Percentiles rank a stretch among this genome's conserved stretches.
These are phyloP conservation scores for Dasypolia templi DNA, from an alignment of 2,888 invertebrate genomes.

Conservation along the genomic window DNA sequence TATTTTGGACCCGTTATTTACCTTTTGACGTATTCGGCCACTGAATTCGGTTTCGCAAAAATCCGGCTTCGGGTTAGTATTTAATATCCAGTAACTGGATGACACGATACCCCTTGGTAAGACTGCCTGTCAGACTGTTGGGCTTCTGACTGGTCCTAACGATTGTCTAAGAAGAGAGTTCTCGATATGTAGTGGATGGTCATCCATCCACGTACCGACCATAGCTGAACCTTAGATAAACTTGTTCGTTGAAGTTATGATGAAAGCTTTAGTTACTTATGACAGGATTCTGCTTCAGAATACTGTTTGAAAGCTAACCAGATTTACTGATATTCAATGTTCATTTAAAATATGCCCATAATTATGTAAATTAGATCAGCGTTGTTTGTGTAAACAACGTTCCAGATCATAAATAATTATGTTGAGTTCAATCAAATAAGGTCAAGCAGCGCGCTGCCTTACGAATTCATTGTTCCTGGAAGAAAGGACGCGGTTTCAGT, in stretches of 20 bases:
- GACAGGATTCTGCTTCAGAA: background rate
- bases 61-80: background rate
- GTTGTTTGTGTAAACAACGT: conserved; percentile 19
- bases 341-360: background rate
- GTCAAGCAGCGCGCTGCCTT: conserved; percentile 8
- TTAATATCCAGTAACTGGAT: too few relatives aligned
- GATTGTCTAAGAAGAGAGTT: too few relatives aligned
- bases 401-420: conserved; percentile 11
- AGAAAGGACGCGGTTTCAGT: conserved; percentile 1
- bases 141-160: too few relatives aligned
- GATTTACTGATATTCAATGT: background rate
- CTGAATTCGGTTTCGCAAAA: background rate
- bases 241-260: background rate
- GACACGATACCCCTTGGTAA: too few relatives aligned
- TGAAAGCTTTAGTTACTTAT: background rate
- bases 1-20: background rate
- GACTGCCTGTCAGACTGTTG: too few relatives aligned
- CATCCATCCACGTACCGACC: too few relatives aligned
- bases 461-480: conserved; percentile 5
- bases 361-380: background rate
- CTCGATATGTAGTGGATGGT: too few relatives aligned
- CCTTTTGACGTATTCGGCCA: background rate
- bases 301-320: background rate
- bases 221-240: too few relatives aligned
- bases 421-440: conserved; percentile 20